Percentiles rank a stretch among this genome's conserved stretches.
These are phyloP conservation scores for Limnephilus marmoratus DNA, from an alignment of 2,888 invertebrate genomes.

Conservation along the genomic window DNA sequence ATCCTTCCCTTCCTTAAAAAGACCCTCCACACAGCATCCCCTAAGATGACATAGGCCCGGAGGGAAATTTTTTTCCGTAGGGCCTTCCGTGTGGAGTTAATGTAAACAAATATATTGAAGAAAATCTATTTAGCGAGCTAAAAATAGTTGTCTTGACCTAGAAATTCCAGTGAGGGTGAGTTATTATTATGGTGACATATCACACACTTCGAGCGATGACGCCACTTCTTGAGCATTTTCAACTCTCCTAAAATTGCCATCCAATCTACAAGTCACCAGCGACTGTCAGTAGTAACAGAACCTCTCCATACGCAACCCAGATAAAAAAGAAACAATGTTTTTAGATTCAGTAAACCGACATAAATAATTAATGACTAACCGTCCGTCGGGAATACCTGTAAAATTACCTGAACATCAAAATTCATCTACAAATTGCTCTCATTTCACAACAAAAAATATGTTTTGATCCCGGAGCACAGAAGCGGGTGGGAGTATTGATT, in stretches of 20 bases:
- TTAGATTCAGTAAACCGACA: background rate
- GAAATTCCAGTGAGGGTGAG: no score
- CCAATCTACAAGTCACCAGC: background rate
- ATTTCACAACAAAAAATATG: background rate
- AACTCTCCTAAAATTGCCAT: background rate
- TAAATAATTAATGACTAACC: background rate
- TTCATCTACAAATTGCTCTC: background rate
- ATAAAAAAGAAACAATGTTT: background rate
- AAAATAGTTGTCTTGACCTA: no score
- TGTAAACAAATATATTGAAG: no score
- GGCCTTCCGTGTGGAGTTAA: no score
- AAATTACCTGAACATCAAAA: background rate
- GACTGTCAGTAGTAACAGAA: background rate
- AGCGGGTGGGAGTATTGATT: background rate
- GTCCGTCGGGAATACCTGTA: background rate
- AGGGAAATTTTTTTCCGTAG: no score
- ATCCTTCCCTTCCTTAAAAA: no score
- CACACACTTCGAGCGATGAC: background rate
- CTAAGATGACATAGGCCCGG: no score
- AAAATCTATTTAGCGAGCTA: no score
- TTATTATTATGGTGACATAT: no score
- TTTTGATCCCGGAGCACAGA: background rate
- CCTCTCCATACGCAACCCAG: background rate
- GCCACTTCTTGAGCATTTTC: background rate
- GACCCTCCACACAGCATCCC: no score